Evolutionary conservation across 1,140 invertebrate genomes (phyloP).

Genomic region (Ceratosolen fusciceps): DNA sequence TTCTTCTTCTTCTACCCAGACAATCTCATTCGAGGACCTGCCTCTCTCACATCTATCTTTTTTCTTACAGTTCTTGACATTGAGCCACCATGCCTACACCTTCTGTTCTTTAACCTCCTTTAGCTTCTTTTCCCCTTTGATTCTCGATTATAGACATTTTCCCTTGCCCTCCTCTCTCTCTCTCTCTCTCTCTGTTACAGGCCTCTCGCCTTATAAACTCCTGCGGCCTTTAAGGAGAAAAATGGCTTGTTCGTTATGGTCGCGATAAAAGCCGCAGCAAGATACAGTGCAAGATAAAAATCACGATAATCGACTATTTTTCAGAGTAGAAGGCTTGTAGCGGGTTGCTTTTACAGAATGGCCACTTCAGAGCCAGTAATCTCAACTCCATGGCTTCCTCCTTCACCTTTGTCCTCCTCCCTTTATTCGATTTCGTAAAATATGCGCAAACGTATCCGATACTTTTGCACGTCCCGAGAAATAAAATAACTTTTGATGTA

Average conservation of each 20-base stretch:
- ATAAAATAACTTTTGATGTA: not conserved
- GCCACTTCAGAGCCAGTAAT: not conserved
- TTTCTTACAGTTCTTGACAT: not conserved
- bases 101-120: not conserved
- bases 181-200: not conserved
- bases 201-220: not conserved
- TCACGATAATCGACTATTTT: conserved; percentile 25
- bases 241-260: not conserved
- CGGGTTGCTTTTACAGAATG: not conserved
- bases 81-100: too few relatives aligned
- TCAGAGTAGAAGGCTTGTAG: not conserved
- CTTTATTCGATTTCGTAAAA: conserved; percentile 17
- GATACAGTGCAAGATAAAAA: conserved; percentile 20
- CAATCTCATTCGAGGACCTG: too few relatives aligned
- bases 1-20: not conserved
- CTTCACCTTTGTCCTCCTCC: not conserved
- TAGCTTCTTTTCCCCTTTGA: not conserved
- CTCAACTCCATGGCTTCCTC: not conserved
- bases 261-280: conserved; percentile 22
- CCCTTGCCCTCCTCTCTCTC: not conserved
- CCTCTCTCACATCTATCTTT: not conserved
- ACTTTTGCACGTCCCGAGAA: not conserved
- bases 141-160: not conserved
- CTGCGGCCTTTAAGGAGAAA: not conserved
- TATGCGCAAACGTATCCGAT: conserved; percentile 6